These are phyloP conservation scores for Sycobia sp. DNA, from an alignment of 1,140 invertebrate genomes.

Conservation along the genomic window DNA sequence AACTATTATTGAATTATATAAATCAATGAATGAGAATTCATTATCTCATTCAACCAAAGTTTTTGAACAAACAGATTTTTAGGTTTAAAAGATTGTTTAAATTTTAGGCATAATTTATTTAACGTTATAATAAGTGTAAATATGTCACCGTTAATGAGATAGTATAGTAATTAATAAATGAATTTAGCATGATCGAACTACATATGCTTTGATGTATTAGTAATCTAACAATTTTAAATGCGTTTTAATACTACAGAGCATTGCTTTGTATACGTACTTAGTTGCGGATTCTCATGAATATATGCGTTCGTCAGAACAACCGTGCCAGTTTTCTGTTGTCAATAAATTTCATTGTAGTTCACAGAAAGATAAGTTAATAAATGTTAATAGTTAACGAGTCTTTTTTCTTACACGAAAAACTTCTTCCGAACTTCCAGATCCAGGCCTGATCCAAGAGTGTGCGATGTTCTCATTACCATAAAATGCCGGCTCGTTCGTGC, in stretches of 20 bases:
- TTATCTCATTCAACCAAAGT: no score
- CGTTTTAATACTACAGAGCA: slow-evolving; percentile 24
- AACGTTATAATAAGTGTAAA: no score
- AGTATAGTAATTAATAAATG: slow-evolving; percentile 18
- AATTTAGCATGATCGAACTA: slow-evolving; percentile 26
- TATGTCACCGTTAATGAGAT: no score
- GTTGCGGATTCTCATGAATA: slow-evolving; percentile 65
- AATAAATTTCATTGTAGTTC: slow-evolving; percentile 17
- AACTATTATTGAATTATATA: no score
- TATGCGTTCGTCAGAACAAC: slow-evolving; percentile 78
- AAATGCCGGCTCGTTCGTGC: slow-evolving; percentile 55
- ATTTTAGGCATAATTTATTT: no score
- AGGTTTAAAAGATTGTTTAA: no score
- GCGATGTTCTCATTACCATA: slow-evolving; percentile 46
- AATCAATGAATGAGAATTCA: no score
- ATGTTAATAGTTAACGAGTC: background rate
- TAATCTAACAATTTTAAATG: slow-evolving; percentile 29
- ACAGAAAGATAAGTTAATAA: no score
- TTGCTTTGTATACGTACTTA: slow-evolving; percentile 65
- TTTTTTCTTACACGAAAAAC: slow-evolving; percentile 66
- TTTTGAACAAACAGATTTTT: no score
- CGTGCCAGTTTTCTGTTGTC: slow-evolving; percentile 74
- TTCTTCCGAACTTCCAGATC: slow-evolving; percentile 68
- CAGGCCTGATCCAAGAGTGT: slow-evolving; percentile 68
- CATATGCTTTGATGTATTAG: slow-evolving; percentile 28